A percentile compares a stretch with the other conserved stretches of the same genome.
Evolutionary conservation across 2,888 invertebrate species (phyloP).

Genomic region (Acleris emargana): DNA sequence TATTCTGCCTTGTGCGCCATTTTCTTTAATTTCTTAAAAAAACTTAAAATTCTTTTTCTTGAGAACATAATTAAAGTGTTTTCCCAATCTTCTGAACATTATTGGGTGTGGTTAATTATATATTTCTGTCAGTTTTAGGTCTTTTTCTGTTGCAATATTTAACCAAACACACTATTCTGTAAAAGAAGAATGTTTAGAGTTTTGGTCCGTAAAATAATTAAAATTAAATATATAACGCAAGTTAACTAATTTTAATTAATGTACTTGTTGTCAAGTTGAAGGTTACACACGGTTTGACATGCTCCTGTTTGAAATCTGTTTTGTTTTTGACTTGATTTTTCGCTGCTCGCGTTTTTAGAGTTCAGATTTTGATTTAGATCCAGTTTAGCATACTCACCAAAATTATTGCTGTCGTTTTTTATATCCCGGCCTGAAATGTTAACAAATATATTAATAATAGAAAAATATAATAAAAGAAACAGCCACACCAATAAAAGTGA

Average conservation of each 20-base stretch:
- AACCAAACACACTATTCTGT: conserved; percentile 34
- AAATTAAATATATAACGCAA: conserved; percentile 39
- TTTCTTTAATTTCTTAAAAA: conserved; percentile 19
- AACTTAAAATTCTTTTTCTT: conserved; percentile 30
- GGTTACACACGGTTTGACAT: conserved; percentile 32
- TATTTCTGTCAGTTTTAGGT: conserved; percentile 16
- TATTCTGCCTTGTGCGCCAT: conserved; percentile 21
- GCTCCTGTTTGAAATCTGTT: conserved; percentile 29
- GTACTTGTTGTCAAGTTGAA: conserved; percentile 35
- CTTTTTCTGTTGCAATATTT: conserved; percentile 23
- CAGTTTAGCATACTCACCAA: conserved; percentile 46
- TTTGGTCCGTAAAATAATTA: conserved; percentile 55
- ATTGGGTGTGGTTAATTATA: conserved; percentile 15
- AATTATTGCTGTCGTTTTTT: conserved; percentile 50
- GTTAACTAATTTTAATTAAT: conserved; percentile 29
- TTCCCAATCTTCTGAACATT: conserved; percentile 25
- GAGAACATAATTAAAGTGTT: conserved; percentile 25
- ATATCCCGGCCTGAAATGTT: conserved; percentile 46
- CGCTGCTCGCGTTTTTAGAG: conserved; percentile 34
- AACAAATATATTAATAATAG: conserved; percentile 21
- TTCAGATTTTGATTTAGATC: conserved; percentile 36
- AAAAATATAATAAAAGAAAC: conserved; percentile 25
- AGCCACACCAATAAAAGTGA: conserved; percentile 34
- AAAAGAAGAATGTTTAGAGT: conserved; percentile 39
- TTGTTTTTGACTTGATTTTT: conserved; percentile 40